Base-by-base conservation (phyloP, 2,888 invertebrate genomes). In the Metallyticus violacea region DNA sequence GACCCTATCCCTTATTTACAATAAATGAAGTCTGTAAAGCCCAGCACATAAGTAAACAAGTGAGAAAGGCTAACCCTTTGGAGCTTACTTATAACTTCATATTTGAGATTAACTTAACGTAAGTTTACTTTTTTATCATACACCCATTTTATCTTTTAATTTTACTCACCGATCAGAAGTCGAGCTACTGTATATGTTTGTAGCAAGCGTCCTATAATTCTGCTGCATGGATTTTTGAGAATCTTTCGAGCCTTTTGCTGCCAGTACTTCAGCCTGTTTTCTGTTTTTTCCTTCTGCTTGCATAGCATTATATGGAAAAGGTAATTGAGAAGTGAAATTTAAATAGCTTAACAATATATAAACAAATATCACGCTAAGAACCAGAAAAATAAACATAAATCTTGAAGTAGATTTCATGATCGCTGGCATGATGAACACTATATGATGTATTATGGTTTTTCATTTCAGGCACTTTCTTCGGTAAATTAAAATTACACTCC, bases 371-470 rank as follows among this genome's bases (percentile, higher is more conserved):
- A 81, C 79, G 76, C 85, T 80, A 76, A 85, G 27, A 62, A 80
- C 26, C 26, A 81, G 7, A 62, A 80, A 28, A 62, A 85, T 80
- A 7, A 85, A 7, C 7, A 85, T 29, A 76, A 85, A 76, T 76
- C 85, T 85, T 27, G 85, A 77, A 9, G 76, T 15, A 7, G 80
- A 80, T 81, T 85, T 85, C 85, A 85, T 85, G 15, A 28, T 77
- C 77, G 15, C 62, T 1, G 3, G 40, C n/a, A 27, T 15, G 25
- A 15, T 62, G 7, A 7, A 15, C 22, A 29, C 9, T 25, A 28
- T 29, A 25, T 30, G 7, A 22, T 76, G 62, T 40, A 26, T 29
- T 40, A 27, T 26, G 26, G 26, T 26, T 82, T 82, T 62, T 40
- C 82, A 82, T 82, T 82, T 82, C 82, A 40, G 62, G 25, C 40